Evolutionary conservation across 2,888 invertebrate genomes (phyloP), one percentile per base, ranked within the genome.

Genomic region (Lasius platythorax): DNA sequence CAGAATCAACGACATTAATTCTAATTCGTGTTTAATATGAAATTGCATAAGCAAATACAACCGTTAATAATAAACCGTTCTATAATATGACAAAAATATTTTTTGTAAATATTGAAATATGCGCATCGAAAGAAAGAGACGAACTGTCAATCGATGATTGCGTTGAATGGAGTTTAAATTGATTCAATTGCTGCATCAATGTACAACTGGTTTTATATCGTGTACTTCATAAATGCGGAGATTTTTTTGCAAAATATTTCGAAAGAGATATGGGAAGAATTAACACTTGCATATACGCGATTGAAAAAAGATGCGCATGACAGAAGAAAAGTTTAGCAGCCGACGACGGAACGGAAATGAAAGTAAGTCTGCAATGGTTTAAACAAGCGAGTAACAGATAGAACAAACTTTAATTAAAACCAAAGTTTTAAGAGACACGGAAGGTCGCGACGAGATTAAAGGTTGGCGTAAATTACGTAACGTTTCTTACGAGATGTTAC

Each of bases 361-460:
- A 86, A 89, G 82, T 87, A 82, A 87, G 83, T 79, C 86, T 43
- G 79, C 64, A 63, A 82, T 56, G 74, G 63, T 70, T 85, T 82
- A 85, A 88, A 85, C 75, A 87, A 78, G 56, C 78, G 37, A 81
- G 86, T 87, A 85, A 85, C 75, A 85, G 84, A 89, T 89, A 85
- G 86, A 89, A 87, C 87, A 87, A 89, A 87, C 81, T 89, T 89
- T 85, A 88, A 88, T 89, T 88, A 89, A 89, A 89, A 75, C 70
- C 74, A 70, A 66, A 85, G 83, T 82, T 85, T 82, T 85, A 85
- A 83, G 70, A 83, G 40, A 56, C 56, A 61, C 33, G 64, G 18
- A 78, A 79, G 63, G 64, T 73, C 75, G 70, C 63, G 87, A 37
- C 18, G 83, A 40, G 61, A 86, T 88, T 88, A 89, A 87, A 87